Evolutionary conservation across 1,140 invertebrate genomes (phyloP), one percentile per base, ranked within the genome.

Genomic region (Caenorhabditis brenneri): DNA sequence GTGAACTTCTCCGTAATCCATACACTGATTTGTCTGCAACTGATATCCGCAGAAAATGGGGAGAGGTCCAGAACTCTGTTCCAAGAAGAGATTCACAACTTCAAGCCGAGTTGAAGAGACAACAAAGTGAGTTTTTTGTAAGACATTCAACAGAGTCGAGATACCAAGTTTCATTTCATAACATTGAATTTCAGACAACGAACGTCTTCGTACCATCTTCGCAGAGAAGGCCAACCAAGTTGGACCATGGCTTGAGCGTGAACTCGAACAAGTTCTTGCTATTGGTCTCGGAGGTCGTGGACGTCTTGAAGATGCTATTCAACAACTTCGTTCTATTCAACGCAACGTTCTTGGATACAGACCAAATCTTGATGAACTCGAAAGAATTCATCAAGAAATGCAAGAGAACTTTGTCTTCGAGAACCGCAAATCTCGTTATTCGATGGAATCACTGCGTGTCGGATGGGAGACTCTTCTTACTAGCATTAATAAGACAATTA

Each of bases 341-440:
- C 55, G 83, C 65, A 69, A 88, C 24, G 96, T 97, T 1, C 95
- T 95, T 90, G 94, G 95, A 31, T 99, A 98, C 93, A 97, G 96
- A 91, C 95, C 95, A 65, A 96, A 99, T 91, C 96, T 99, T 91
- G 97, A 99, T 91, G 97, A 99, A 92, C 93, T 99, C 80, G 97
- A 99, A 91, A 96, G 96, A 92, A 97, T 97, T 90, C 96, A 99
- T 91, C 97, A 99, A 92, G 96, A 97, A 86, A 96, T 99, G 36
- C 97, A 99, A 92, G 97, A 99, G 92, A 95, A 96, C 89, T 98
- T 99, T 95, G 98, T 99, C 90, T 99, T 99, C 91, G 97, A 99
- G 91, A 99, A 99, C 92, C 91, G 96, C 88, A 98, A 99, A 92
- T 98, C 97, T 79, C 96, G 97, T 49, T 85, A 99, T 92, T 98